Evolutionary conservation across 2,888 invertebrate species (phyloP), one percentile per base, ranked within the genome.

Genomic region (Myathropa florea): DNA sequence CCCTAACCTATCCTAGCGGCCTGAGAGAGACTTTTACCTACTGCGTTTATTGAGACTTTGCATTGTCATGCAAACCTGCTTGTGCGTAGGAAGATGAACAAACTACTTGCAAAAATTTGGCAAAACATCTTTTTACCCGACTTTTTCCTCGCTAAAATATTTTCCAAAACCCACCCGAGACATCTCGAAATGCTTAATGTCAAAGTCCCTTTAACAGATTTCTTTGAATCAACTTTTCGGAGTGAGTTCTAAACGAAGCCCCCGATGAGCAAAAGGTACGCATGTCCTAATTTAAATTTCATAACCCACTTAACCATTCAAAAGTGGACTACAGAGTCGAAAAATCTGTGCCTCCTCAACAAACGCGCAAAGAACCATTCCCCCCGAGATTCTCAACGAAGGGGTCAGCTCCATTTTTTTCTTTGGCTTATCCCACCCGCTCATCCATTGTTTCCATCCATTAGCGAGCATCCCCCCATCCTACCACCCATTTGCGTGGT

Each of bases 381-480:
- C 46, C 61, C 9, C 26, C 18, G 28, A 61, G 18, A 12, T 30
- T 3, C 30, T 33, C 9, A 60, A 18, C 2, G 46, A 46, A 46
- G 46, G 46, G 46, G 46, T 60, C 60, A 28, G 60, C n/a, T 60
- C 28, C n/a, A n/a, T 28, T 28, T n/a, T 60, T 7, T 46, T 7
- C 46, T 18, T 18, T 46, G 6, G 18, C 46, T 46, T 18, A 46
- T 46, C 7, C 18, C 46, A 7, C 46, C n/a, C 6, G 12, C n/a
- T 39, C 33, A 7, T 7, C 28, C 61, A 72, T 72, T 72, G 72
- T 30, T 39, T 9, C 46, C 39, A 28, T 71, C 28, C 60, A 61
- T 71, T 61, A 46, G 23, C 28, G 39, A 26, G 36, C 59, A n/a
- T 46, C 46, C 18, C 46, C 46, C n/a, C 46, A 18, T 18, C 18